Evolutionary conservation across 2,888 invertebrate species (phyloP), one percentile per base, ranked within the genome.

Genomic region (Orchesellides sinensis): DNA sequence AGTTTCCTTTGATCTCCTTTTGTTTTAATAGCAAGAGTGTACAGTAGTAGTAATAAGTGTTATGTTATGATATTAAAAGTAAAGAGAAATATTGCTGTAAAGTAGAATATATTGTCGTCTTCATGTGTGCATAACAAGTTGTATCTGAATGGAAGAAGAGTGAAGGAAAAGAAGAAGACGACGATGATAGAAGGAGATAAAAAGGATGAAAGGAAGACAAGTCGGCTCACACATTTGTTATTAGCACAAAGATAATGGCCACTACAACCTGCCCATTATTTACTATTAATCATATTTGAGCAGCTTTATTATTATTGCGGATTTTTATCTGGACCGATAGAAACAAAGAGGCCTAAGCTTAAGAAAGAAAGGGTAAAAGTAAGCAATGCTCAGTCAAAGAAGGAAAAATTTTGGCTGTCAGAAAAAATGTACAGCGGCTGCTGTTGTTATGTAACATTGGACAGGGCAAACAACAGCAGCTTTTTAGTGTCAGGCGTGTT

Each of bases 271-370:
- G 84, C 84, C 84, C 82, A 84, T 84, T 84, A 84, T 74, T 82
- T 84, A 78, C 84, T 84, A 84, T 84, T 84, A 84, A 84, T 84
- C 84, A 84, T 84, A 82, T 79, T 84, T 81, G 84, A 84, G 77
- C 73, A 73, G 82, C 72, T 82, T 84, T 82, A 84, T 84, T 78
- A 84, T 84, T 82, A 84, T 82, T 84, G 84, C 82, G 73, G 84
- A 84, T 84, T 84, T 81, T 78, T 82, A 63, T 68, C 78, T 77
- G 78, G 61, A 78, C 61, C 77, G 63, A 72, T 25, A 17, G 61
- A 47, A 47, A 6, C 19, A 27, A 25, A 40, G 47, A 66, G 35
- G 49, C 19, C 3, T 2, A 40, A 40, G 40, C n/a, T n/a, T n/a
- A 25, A 56, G 6, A 54, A 54, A 21, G 19, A 40, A 40, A 40